Percentiles rank a stretch among this genome's conserved stretches.
Conservation (phyloP, 2,888 invertebrate genomes). For the Hofmannophila pseudospretella region DNA sequence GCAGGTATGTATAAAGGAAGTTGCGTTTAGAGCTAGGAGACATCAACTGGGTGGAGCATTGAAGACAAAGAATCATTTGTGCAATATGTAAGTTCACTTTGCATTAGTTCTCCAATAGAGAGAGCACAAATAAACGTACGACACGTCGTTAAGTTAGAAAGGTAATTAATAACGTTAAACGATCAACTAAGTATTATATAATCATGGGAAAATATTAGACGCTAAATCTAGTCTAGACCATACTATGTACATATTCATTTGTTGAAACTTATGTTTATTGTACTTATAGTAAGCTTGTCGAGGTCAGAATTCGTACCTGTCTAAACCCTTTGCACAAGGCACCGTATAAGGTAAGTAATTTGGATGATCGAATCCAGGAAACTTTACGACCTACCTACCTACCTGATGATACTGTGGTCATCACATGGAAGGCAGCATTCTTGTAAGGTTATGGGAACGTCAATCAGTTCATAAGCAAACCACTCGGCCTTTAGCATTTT, state of each 20-base stretch:
- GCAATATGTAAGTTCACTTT: slow-evolving; percentile 18
- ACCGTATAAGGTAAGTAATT: neutral
- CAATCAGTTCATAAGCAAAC: slow-evolving; percentile 41
- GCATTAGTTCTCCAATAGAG: slow-evolving; percentile 16
- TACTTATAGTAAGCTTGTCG: too few relatives aligned
- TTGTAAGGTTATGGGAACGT: slow-evolving; percentile 60
- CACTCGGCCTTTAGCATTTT: slow-evolving; percentile 51
- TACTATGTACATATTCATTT: too few relatives aligned
- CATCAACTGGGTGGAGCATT: slow-evolving; percentile 26
- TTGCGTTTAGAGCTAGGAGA: slow-evolving; percentile 2
- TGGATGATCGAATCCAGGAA: slow-evolving; percentile 19
- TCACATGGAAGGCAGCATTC: slow-evolving; percentile 23
- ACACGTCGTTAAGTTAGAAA: slow-evolving; percentile 8
- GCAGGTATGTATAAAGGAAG: neutral
- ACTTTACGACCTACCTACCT: slow-evolving; percentile 3
- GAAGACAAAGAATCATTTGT: slow-evolving; percentile 18
- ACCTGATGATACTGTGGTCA: neutral
- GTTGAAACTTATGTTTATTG: too few relatives aligned
- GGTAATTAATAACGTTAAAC: slow-evolving; percentile 14
- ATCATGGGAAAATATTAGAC: neutral
- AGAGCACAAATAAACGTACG: neutral
- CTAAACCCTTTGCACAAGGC: too few relatives aligned
- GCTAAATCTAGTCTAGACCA: too few relatives aligned
- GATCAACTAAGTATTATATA: neutral
- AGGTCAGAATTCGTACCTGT: too few relatives aligned